Evolutionary conservation across 2,797 vertebrate genomes (phyloP).

Genomic region (Tadarida brasiliensis): DNA sequence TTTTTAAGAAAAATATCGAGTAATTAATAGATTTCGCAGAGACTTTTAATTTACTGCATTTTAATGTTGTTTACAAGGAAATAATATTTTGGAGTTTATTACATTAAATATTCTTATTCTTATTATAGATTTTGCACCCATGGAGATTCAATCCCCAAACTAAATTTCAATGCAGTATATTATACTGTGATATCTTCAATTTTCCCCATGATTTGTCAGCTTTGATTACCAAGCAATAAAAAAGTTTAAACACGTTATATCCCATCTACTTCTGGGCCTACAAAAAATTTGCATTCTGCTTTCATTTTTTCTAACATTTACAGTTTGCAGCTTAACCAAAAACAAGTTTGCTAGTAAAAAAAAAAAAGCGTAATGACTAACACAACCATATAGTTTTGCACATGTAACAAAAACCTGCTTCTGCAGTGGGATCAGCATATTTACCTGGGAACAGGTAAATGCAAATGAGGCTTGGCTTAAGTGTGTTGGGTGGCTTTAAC

Average conservation of each 20-base stretch:
- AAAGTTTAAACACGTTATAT: constrained; percentile 4
- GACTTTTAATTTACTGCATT: constrained; percentile 54
- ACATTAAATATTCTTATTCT: constrained; percentile 44
- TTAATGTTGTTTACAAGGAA: background rate
- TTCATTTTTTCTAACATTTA: constrained; percentile 48
- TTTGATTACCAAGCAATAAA: constrained; percentile 15
- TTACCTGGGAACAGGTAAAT: background rate
- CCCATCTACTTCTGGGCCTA: background rate
- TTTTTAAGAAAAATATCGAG: constrained; percentile 20
- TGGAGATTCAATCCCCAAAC: background rate
- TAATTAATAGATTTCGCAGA: constrained; percentile 27
- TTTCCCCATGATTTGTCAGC: background rate
- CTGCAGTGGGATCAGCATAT: background rate
- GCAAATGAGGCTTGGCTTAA: background rate
- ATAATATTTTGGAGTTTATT: constrained; percentile 39
- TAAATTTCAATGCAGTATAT: constrained; percentile 35
- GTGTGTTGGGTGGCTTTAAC: background rate
- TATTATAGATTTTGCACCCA: background rate
- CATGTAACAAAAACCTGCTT: background rate
- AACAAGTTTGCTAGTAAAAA: background rate
- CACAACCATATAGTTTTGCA: background rate
- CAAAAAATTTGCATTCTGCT: background rate
- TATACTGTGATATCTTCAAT: background rate
- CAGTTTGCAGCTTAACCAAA: background rate
- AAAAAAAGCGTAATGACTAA: background rate